These are phyloP conservation scores for Toxotes jaculatrix DNA, from an alignment of 2,113 vertebrate genomes.

Conservation along the genomic window DNA sequence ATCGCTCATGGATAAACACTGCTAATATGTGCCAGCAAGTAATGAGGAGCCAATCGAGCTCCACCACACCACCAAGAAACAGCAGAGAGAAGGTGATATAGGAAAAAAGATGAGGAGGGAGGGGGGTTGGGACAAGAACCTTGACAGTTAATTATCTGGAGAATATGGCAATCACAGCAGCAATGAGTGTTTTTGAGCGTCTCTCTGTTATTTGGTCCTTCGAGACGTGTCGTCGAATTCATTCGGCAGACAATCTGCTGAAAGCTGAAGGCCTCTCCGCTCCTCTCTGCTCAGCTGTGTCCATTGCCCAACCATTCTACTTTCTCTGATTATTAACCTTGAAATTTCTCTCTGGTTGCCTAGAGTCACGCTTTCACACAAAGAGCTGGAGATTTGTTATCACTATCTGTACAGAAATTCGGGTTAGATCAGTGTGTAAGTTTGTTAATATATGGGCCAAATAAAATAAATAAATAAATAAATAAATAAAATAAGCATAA, in stretches of 20 bases:
- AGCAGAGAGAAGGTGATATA: slow-evolving; percentile 19
- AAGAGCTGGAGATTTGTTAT: background rate
- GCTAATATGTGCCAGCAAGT: slow-evolving; percentile 60
- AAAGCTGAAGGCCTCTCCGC: slow-evolving; percentile 59
- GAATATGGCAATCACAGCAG: slow-evolving; percentile 76
- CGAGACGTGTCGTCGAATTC: slow-evolving; percentile 62
- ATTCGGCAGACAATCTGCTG: slow-evolving; percentile 62
- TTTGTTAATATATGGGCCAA: background rate
- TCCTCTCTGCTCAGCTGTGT: slow-evolving; percentile 61
- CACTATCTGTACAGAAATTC: background rate
- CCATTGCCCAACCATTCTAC: slow-evolving; percentile 32
- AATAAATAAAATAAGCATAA: too few species aligned
- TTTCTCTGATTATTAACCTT: slow-evolving; percentile 57
- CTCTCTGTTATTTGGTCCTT: slow-evolving; percentile 70
- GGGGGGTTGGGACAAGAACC: slow-evolving; percentile 60
- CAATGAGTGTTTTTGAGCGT: slow-evolving; percentile 69
- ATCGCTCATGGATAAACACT: slow-evolving; percentile 70
- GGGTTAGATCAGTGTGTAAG: background rate
- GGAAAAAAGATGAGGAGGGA: slow-evolving; percentile 5
- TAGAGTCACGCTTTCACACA: slow-evolving; percentile 13
- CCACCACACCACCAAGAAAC: slow-evolving; percentile 10
- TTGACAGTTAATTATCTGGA: slow-evolving; percentile 83
- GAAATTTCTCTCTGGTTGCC: slow-evolving; percentile 27
- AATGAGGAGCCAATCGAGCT: slow-evolving; percentile 58
- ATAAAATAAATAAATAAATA: too few species aligned